These are phyloP conservation scores for Cancer borealis DNA, from an alignment of 2,888 invertebrate genomes.

Conservation along the genomic window DNA sequence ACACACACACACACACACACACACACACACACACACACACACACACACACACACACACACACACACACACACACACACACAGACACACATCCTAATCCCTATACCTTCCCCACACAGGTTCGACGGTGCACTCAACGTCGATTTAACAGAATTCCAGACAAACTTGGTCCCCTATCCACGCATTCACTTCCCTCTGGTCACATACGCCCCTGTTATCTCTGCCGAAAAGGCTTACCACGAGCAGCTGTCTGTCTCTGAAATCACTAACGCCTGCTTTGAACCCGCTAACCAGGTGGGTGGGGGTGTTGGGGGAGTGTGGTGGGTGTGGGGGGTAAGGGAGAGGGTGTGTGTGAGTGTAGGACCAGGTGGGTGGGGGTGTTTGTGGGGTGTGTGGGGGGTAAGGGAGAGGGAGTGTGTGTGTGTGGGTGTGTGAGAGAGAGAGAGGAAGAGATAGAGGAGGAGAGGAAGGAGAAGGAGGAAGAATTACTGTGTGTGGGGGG, in stretches of 20 bases:
- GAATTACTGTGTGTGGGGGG: not conserved
- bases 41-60: too few species aligned
- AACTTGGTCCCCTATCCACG: slow-evolving; percentile 82
- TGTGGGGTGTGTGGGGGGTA: not conserved
- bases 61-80: not conserved
- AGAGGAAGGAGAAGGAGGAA: not conserved
- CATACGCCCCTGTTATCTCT: slow-evolving; percentile 78
- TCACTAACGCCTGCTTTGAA: slow-evolving; percentile 82
- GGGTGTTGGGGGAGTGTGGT: not conserved
- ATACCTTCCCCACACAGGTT: slow-evolving; percentile 79
- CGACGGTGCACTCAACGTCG: slow-evolving; percentile 81
- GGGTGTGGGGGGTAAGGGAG: too few species aligned
- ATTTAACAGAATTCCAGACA: slow-evolving; percentile 81
- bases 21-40: too few species aligned
- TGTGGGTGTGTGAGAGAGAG: not conserved
- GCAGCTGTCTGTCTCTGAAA: slow-evolving; percentile 80
- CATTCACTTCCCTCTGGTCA: slow-evolving; percentile 82
- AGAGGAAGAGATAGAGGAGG: too few species aligned
- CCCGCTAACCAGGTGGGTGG: slow-evolving; percentile 80
- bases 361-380: not conserved
- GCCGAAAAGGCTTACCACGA: slow-evolving; percentile 79
- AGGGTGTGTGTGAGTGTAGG: not conserved
- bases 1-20: too few species aligned
- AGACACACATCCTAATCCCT: not conserved
- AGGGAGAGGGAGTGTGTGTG: too few species aligned